Evolutionary conservation across 2,797 vertebrate genomes (phyloP), one percentile per base, ranked within the genome.

Genomic region (Clamator glandarius): DNA sequence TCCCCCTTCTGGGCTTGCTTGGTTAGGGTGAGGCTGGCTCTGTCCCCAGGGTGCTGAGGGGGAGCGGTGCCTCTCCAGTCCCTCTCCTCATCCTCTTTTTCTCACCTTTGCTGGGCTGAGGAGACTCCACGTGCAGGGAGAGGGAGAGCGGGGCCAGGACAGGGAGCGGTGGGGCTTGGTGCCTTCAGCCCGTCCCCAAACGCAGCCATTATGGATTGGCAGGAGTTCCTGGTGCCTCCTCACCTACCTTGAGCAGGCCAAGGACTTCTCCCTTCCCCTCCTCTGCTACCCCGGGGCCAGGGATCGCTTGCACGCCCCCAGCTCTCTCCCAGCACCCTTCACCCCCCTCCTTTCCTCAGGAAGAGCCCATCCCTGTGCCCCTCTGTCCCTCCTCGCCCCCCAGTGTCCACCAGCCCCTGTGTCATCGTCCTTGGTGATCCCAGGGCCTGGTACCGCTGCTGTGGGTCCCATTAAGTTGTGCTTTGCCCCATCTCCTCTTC

Each of bases 151-250:
- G 3, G 46, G 44, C 52, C 7, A 15, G 26, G 89, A 28, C 19
- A 14, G 81, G 73, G 39, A 26, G 41, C 1, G 11, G 41, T 42
- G 5, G 44, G 18, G 44, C 17, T 19, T 17, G 15, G 5, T 19
- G 50, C 83, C 61, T 50, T 67, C 2, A 16, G 57, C 42, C n/a
- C 19, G 18, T 1, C 16, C 33, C 44, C 15, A 4, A 13, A 28
- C 4, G 1, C 76, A 52, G 33, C 20, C 3, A 0, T 11, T n/a
- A n/a, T n/a, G n/a, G n/a, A n/a, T n/a, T n/a, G n/a, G 39, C 9
- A 74, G 61, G 64, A 23, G 35, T 29, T 63, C 50, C 41, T 12
- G 19, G 25, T 9, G 12, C 68, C 55, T 19, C 81, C 25, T 12
- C 6, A 8, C 31, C 26, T 57, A 52, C 39, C 12, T 28, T 4